A percentile compares a stretch with the other conserved stretches of the same genome.
phyloP scores from a whole-genome alignment of 2,797 vertebrate genomes.

The Danionella dracula region DNA sequence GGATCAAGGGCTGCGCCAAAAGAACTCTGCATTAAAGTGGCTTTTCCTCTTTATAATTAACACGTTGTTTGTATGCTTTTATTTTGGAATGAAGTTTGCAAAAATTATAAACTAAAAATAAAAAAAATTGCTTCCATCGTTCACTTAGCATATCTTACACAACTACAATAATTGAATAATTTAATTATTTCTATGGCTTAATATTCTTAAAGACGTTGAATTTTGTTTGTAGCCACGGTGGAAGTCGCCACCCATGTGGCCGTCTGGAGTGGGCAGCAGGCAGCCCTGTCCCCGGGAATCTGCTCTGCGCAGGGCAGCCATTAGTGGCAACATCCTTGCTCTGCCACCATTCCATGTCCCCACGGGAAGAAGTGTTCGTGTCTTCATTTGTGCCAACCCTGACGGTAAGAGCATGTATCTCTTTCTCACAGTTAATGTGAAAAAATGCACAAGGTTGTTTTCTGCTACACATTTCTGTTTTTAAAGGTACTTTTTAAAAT shows the following conservation, averaged over 20 bases:
- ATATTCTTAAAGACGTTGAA: not conserved
- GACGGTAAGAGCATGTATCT: constrained; percentile 74
- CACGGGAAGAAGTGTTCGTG: constrained; percentile 85
- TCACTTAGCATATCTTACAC: too few relatives aligned
- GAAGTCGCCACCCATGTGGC: constrained; percentile 86
- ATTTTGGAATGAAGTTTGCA: too few relatives aligned
- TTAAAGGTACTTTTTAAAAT: too few relatives aligned
- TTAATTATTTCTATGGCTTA: not conserved
- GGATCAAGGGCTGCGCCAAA: too few relatives aligned
- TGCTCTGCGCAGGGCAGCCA: constrained; percentile 82
- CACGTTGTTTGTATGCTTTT: too few relatives aligned
- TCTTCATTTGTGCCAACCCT: constrained; percentile 93
- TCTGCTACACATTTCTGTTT: too few relatives aligned
- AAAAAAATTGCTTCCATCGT: too few relatives aligned
- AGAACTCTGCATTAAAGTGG: too few relatives aligned
- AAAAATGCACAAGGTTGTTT: too few relatives aligned
- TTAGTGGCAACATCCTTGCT: constrained; percentile 83
- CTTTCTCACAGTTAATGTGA: not conserved
- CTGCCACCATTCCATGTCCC: constrained; percentile 85
- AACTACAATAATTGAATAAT: not conserved
- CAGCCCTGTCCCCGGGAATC: constrained; percentile 86
- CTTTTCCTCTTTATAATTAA: too few relatives aligned
- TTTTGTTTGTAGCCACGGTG: constrained; percentile 63
- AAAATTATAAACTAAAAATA: too few relatives aligned
- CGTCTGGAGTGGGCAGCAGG: constrained; percentile 78